A percentile compares a stretch with the other conserved stretches of the same genome.
Evolutionary conservation across 2,113 vertebrate species (phyloP).

Genomic region (Hemiprocne comata): DNA sequence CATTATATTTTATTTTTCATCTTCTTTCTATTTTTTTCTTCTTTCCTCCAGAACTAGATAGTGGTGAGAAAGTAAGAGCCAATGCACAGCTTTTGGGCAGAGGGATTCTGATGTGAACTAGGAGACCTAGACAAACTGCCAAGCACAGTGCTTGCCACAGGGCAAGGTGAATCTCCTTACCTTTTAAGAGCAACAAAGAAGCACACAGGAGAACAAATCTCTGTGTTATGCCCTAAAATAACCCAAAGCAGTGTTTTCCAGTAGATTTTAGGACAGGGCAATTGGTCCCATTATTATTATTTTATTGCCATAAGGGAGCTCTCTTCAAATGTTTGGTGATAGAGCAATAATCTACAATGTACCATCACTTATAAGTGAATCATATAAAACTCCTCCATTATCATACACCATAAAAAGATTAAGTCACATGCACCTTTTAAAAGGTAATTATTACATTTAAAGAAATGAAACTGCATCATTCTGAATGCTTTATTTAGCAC

Average conservation of each 20-base stretch:
- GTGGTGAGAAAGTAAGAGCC: neutral
- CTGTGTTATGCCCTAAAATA: neutral
- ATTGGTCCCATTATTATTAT: slow-evolving; percentile 16
- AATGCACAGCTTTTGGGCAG: neutral
- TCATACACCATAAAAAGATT: slow-evolving; percentile 21
- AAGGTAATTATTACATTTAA: slow-evolving; percentile 37
- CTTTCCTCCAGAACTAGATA: neutral
- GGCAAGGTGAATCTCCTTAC: neutral
- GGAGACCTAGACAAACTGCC: neutral
- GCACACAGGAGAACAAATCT: neutral
- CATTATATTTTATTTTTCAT: neutral
- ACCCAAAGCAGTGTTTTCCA: neutral
- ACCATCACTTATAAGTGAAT: slow-evolving; percentile 13
- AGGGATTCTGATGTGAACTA: neutral
- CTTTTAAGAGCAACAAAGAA: neutral
- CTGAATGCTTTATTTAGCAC: slow-evolving; percentile 42
- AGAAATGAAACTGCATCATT: slow-evolving; percentile 10
- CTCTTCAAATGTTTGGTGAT: slow-evolving; percentile 1
- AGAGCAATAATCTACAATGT: slow-evolving; percentile 26
- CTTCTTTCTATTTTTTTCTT: neutral
- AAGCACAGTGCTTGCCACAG: neutral
- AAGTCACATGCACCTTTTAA: slow-evolving; percentile 1
- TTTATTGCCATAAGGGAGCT: slow-evolving; percentile 13
- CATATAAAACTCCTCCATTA: slow-evolving; percentile 36
- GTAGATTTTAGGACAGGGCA: neutral